Percentiles rank a stretch among this genome's conserved stretches.
Conservation (phyloP, 1,140 invertebrate species). For the Rhagoletis zephyria region DNA sequence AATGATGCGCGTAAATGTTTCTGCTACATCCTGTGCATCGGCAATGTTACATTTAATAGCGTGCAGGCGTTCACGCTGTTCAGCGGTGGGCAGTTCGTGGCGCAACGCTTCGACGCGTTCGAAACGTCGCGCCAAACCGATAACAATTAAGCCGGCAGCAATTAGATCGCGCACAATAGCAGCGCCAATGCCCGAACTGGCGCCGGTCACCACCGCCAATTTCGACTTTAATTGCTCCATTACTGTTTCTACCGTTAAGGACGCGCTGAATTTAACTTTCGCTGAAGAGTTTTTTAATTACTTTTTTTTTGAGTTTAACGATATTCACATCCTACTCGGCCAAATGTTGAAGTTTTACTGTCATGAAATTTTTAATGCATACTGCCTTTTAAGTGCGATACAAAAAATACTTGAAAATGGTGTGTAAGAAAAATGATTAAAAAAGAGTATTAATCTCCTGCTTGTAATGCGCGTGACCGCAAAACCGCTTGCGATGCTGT, state of each 20-base stretch:
- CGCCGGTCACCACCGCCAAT: slow-evolving; percentile 69
- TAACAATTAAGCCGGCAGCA: slow-evolving; percentile 76
- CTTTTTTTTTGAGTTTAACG: neutral
- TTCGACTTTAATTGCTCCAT: slow-evolving; percentile 57
- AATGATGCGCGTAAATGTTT: slow-evolving; percentile 79
- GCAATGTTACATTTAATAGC: slow-evolving; percentile 79
- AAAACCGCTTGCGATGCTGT: slow-evolving; percentile 30
- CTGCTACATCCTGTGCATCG: slow-evolving; percentile 79
- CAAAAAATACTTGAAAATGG: neutral
- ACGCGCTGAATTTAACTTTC: neutral
- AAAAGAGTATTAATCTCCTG: neutral
- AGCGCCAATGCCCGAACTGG: slow-evolving; percentile 77
- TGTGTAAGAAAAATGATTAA: neutral
- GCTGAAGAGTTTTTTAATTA: no score
- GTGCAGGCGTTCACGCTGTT: slow-evolving; percentile 71
- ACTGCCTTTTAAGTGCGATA: slow-evolving; percentile 43
- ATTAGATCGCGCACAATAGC: slow-evolving; percentile 73
- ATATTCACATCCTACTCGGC: neutral
- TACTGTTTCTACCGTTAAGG: neutral
- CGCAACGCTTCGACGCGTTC: slow-evolving; percentile 75
- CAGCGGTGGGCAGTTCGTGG: slow-evolving; percentile 56
- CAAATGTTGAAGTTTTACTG: neutral
- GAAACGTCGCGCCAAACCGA: slow-evolving; percentile 79
- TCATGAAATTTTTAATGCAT: neutral
- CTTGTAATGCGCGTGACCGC: slow-evolving; percentile 23